Percentiles rank a stretch among this genome's conserved stretches.
Evolutionary conservation across 2,888 invertebrate genomes (phyloP).

Genomic region (Zelleria hepariella): DNA sequence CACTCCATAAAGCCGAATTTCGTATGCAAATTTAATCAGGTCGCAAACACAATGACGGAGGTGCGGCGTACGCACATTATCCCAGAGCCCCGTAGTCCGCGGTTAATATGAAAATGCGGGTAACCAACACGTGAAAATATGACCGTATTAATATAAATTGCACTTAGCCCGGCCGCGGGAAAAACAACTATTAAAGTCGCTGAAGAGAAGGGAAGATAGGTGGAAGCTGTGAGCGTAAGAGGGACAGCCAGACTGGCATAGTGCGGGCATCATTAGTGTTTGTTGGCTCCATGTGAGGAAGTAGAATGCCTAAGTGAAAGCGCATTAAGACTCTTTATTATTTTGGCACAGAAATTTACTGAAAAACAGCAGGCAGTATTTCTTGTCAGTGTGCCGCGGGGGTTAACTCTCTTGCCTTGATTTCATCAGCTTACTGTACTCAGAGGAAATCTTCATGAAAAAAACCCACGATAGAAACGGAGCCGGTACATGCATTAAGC

Average conservation of each 20-base stretch:
- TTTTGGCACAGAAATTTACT: background rate
- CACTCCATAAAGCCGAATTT: constrained; percentile 34
- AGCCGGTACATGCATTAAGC: too few species aligned
- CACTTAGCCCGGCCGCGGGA: constrained; percentile 37
- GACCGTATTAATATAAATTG: constrained; percentile 66
- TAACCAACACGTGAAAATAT: constrained; percentile 60
- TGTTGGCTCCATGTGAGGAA: background rate
- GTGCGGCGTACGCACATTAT: constrained; percentile 41
- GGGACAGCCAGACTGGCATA: background rate
- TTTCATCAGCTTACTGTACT: too few species aligned
- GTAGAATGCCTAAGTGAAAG: background rate
- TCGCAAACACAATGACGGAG: constrained; percentile 61
- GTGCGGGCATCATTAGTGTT: background rate
- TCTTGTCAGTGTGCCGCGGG: background rate
- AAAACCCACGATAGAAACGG: too few species aligned
- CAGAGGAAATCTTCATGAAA: too few species aligned
- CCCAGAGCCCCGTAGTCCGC: constrained; percentile 29
- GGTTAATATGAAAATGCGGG: constrained; percentile 64
- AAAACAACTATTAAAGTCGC: constrained; percentile 35
- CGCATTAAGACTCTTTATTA: background rate
- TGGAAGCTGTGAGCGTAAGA: background rate
- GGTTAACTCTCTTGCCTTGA: too few species aligned
- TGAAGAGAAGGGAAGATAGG: constrained; percentile 2
- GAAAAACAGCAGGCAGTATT: background rate
- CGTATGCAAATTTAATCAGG: constrained; percentile 64